Evolutionary conservation across 2,888 invertebrate species (phyloP).

Genomic region (Strigamia maritima): DNA sequence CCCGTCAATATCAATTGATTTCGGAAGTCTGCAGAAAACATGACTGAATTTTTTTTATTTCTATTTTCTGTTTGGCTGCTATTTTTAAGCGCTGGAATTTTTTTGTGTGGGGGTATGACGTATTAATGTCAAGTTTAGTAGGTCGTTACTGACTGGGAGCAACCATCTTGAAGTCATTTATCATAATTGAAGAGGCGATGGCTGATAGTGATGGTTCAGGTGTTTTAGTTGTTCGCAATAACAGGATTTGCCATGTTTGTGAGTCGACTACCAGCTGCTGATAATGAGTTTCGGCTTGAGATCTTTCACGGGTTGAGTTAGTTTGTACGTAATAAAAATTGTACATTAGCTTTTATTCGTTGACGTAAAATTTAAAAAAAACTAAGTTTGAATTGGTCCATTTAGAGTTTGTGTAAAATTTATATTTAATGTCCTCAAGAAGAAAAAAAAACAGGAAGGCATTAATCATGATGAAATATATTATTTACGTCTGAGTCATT

Average conservation of each 20-base stretch:
- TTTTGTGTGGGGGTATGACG: neutral
- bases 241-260: neutral
- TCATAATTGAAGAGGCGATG: conserved; percentile 20
- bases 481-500: conserved; percentile 7
- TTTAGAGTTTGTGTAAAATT: neutral
- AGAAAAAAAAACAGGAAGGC: neutral
- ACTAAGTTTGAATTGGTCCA: neutral
- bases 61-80: neutral
- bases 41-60: neutral
- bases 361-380: neutral
- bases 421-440: neutral
- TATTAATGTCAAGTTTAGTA: conserved; percentile 3
- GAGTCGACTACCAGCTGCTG: conserved; percentile 7
- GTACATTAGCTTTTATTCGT: neutral
- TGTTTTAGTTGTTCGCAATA: conserved; percentile 30
- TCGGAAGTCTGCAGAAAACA: neutral
- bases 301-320: neutral
- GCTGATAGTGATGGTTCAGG: conserved; percentile 32
- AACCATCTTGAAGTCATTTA: neutral
- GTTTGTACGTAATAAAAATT: neutral
- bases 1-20: neutral
- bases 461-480: conserved; percentile 2
- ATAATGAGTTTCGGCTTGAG: neutral
- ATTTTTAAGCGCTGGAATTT: neutral
- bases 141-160: neutral